Percentiles rank a stretch among this genome's conserved stretches.
Conservation (phyloP, 2,888 invertebrate species). For the Neoaliturus tenellus region DNA sequence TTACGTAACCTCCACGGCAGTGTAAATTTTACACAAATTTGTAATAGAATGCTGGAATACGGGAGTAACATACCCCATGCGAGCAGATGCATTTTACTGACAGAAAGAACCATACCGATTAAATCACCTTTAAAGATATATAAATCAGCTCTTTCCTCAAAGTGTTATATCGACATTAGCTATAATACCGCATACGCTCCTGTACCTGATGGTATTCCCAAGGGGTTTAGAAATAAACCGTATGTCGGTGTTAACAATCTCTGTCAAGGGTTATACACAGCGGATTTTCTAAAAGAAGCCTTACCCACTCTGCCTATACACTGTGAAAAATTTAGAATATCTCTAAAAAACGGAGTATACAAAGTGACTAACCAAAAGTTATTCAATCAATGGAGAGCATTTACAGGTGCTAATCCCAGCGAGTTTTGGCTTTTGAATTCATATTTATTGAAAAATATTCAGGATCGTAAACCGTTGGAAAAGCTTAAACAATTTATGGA, state of each 20-base stretch:
- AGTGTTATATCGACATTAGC: constrained; percentile 25
- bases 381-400: background rate
- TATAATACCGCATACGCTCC: background rate
- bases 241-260: background rate
- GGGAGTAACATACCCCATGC: background rate
- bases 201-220: background rate
- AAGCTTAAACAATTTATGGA: background rate
- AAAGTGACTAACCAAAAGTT: background rate
- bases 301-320: background rate
- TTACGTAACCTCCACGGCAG: background rate
- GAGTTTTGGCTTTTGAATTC: constrained; percentile 28
- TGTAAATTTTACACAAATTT: constrained; percentile 18
- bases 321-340: background rate
- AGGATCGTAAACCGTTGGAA: background rate
- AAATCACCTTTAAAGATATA: background rate
- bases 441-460: background rate
- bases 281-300: background rate
- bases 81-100: background rate
- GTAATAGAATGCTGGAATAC: background rate
- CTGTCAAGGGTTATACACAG: background rate
- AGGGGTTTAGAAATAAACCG: background rate
- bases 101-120: constrained; percentile 17
- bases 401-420: background rate
- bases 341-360: background rate
- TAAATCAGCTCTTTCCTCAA: background rate